Base-by-base conservation (phyloP, 2,888 invertebrate species). In the Drosophila picticornis region DNA sequence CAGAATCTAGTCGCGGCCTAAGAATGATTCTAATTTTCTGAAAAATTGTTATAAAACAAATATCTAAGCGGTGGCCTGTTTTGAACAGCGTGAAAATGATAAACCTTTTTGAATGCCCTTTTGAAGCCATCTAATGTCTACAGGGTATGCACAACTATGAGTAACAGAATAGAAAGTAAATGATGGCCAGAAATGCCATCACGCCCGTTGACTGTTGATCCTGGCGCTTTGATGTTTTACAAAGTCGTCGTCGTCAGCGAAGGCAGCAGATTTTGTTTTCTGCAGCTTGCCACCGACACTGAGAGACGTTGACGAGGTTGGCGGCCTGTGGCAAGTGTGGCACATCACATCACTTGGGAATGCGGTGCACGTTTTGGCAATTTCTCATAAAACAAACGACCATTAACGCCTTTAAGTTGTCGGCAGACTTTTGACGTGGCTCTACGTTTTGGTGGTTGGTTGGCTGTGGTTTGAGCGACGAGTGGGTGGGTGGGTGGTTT, bases 341-440 rank as follows among this genome's bases (percentile, higher is more conserved):
- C 66, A 52, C 57, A 52, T 40, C 40, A 53, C 69, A 69, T 59
- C 64, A 59, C 63, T 77, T 72, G 68, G 51, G 46, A 64, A 92
- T 93, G 90, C 92, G 59, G 76, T 83, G 87, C 92, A 92, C 92
- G 92, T 91, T 91, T 92, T 88, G 83, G 92, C 92, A 93, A 92
- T 92, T 93, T 93, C 92, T 92, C 92, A 92, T 92, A 92, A 91
- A 92, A 92, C 92, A 92, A 92, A 92, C 91, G 92, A 91, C 91
- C 92, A 92, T 91, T 92, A 92, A 91, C 91, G 92, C 89, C 91
- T 90, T 90, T 88, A 86, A 86, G 85, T 86, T 86, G 89, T 86
- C 85, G 89, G 85, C 85, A 77, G 87, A 86, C 76, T 86, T 86
- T 85, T 81, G 80, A 81, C 75, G 81, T 81, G 80, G 36, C 58